A percentile compares a stretch with the other conserved stretches of the same genome.
Conservation (phyloP, 35 echinoderm and acorn worm genomes). For the Amphiura filiformis region DNA sequence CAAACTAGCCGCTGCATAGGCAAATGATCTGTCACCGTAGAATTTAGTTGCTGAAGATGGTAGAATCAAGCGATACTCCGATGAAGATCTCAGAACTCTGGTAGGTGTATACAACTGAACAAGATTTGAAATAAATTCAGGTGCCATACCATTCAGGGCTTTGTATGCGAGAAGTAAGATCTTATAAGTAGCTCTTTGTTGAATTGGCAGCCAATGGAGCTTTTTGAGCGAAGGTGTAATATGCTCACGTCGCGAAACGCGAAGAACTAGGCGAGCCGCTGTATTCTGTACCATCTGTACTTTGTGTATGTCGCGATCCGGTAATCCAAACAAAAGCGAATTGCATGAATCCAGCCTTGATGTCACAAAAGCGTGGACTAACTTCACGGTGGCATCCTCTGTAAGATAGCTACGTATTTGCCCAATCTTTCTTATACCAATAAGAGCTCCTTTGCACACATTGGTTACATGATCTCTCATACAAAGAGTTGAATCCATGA, state of each 20-base stretch:
- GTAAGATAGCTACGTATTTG: slow-evolving; percentile 3
- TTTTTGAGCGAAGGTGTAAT: background rate
- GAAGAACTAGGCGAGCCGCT: background rate
- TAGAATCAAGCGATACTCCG: background rate
- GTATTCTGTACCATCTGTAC: background rate
- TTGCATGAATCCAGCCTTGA: background rate
- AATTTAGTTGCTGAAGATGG: background rate
- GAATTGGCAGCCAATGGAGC: background rate
- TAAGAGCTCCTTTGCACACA: too few species aligned
- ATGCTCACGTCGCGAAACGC: background rate
- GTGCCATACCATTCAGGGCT: background rate
- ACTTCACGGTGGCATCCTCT: background rate
- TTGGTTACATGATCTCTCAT: too few species aligned
- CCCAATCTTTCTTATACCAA: too few species aligned
- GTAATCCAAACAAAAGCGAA: background rate
- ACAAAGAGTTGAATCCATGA: too few species aligned
- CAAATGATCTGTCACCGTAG: slow-evolving; percentile 3
- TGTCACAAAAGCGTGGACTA: background rate
- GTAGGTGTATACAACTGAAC: background rate
- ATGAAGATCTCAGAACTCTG: background rate
- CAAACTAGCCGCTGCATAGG: background rate
- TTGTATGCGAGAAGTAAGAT: background rate
- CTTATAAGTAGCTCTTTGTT: background rate
- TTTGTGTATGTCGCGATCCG: background rate
- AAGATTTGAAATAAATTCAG: background rate